phyloP scores from a whole-genome alignment of 2,113 vertebrate species.

The Corvus cornix region DNA sequence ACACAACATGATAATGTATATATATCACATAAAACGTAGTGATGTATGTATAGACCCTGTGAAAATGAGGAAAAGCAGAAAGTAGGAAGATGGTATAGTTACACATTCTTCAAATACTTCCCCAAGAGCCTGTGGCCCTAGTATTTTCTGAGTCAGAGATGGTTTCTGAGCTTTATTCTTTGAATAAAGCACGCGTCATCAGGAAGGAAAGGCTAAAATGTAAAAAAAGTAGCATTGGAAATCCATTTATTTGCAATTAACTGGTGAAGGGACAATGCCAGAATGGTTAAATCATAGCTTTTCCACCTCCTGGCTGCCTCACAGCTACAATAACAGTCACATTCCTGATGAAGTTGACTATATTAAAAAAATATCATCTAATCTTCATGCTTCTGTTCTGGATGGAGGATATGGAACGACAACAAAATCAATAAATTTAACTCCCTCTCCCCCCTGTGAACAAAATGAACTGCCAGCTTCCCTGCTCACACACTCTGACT shows the following conservation, averaged over 20 bases:
- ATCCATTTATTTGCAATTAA: not conserved
- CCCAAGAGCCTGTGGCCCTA: not conserved
- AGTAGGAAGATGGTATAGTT: not conserved
- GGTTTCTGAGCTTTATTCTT: not conserved
- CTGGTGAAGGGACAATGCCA: not conserved
- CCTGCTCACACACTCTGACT: not conserved
- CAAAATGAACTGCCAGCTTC: not conserved
- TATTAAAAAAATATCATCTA: not conserved
- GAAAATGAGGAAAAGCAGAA: not conserved
- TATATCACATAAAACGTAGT: not conserved
- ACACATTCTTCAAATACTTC: not conserved
- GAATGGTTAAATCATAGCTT: not conserved
- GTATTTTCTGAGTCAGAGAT: not conserved
- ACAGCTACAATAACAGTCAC: not conserved
- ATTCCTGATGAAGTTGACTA: slow-evolving; percentile 21
- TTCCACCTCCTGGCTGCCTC: not conserved
- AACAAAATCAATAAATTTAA: slow-evolving; percentile 57
- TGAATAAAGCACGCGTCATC: not conserved
- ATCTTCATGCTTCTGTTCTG: slow-evolving; percentile 27
- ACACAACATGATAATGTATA: accelerated
- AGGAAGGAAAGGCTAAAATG: not conserved
- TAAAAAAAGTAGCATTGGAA: not conserved
- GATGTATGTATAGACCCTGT: not conserved
- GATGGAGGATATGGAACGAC: not conserved
- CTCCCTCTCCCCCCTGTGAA: not conserved